phyloP scores from a whole-genome alignment of 2,113 vertebrate species.

The Mola mola region DNA sequence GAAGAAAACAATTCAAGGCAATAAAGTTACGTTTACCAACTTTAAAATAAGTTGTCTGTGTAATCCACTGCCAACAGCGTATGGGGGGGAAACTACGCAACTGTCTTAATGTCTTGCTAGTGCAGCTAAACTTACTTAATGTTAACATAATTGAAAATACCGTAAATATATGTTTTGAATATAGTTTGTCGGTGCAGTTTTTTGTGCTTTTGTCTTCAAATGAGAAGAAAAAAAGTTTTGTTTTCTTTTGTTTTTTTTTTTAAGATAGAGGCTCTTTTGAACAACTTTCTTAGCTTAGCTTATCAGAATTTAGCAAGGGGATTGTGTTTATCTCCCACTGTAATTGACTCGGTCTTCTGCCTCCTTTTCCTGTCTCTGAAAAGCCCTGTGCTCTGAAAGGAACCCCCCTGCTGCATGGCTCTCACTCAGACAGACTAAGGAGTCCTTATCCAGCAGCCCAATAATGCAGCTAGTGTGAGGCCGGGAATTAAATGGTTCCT shows the following conservation, averaged over 20 bases:
- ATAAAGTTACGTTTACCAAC: no score
- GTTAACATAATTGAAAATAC: not conserved
- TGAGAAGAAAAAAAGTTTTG: not conserved
- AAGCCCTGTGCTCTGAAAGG: constrained; percentile 53
- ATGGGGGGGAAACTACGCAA: no score
- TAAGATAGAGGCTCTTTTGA: not conserved
- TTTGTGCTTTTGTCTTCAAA: not conserved
- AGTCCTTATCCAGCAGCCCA: constrained; percentile 71
- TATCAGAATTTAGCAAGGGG: constrained; percentile 16
- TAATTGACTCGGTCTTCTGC: constrained; percentile 6
- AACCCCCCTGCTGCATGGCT: constrained; percentile 60
- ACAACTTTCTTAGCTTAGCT: constrained; percentile 6
- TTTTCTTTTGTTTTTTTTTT: not conserved
- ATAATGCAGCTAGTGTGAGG: constrained; percentile 79
- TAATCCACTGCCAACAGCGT: not conserved
- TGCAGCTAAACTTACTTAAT: no score
- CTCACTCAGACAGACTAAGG: constrained; percentile 67
- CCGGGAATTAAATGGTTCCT: constrained; percentile 78
- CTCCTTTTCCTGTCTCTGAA: constrained; percentile 67
- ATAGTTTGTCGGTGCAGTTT: constrained; percentile 1
- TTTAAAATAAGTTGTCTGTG: constrained; percentile 4
- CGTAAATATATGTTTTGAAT: not conserved
- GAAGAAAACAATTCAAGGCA: constrained; percentile 52
- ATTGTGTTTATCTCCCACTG: constrained; percentile 40
- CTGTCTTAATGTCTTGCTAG: no score